phyloP scores from a whole-genome alignment of 2,113 vertebrate species.

The Elanoides forficatus region DNA sequence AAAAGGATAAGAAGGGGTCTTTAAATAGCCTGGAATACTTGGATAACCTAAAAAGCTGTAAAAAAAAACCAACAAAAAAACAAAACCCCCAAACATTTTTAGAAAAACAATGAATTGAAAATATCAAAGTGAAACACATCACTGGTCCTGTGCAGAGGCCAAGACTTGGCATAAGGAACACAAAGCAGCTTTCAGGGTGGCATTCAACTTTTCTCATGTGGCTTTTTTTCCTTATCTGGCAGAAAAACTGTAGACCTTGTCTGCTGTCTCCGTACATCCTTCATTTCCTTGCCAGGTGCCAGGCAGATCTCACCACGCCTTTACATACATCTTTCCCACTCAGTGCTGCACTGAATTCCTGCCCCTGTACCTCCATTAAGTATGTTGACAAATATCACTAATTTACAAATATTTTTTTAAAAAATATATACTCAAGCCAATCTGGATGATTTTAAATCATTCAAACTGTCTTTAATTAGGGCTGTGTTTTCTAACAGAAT shows the following conservation, averaged over 20 bases:
- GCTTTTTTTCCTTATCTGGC: neutral
- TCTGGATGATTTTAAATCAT: neutral
- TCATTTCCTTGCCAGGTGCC: neutral
- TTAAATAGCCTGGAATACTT: constrained; percentile 18
- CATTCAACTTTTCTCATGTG: neutral
- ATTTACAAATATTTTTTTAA: neutral
- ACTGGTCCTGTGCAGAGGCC: neutral
- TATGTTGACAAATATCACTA: neutral
- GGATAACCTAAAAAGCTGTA: neutral
- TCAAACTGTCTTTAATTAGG: neutral
- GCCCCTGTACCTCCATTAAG: neutral
- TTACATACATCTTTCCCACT: neutral
- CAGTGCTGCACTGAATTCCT: neutral
- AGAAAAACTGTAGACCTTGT: neutral
- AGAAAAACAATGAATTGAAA: neutral
- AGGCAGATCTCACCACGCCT: neutral
- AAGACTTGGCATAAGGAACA: neutral
- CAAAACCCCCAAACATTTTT: neutral
- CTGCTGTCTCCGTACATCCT: neutral
- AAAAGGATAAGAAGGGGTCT: neutral
- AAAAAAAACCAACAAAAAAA: neutral
- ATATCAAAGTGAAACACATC: neutral
- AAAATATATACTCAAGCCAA: neutral
- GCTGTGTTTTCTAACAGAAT: neutral
- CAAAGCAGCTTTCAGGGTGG: neutral